Evolutionary conservation across 1,140 invertebrate species (phyloP).

Genomic region (Papilio helenus): DNA sequence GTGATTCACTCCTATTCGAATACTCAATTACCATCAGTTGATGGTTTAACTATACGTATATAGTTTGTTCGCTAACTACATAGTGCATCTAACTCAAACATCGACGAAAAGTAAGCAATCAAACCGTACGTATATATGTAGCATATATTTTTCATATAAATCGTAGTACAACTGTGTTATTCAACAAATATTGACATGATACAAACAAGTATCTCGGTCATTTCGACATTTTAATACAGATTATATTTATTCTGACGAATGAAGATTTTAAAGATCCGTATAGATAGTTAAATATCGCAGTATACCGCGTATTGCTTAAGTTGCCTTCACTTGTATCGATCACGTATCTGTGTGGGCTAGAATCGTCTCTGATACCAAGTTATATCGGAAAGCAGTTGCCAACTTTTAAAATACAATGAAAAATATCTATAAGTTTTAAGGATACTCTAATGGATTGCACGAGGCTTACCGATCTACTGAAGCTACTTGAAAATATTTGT

Average conservation of each 20-base stretch:
- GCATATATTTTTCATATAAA: background rate
- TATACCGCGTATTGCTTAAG: background rate
- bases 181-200: no score
- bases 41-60: background rate
- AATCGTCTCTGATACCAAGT: background rate
- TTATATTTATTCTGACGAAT: background rate
- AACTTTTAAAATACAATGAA: background rate
- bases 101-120: background rate
- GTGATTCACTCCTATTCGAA: background rate
- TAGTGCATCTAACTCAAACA: background rate
- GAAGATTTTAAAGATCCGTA: background rate
- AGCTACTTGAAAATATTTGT: background rate
- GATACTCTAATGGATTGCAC: conserved; percentile 16
- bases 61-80: background rate
- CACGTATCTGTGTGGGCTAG: background rate
- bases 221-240: no score
- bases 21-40: background rate
- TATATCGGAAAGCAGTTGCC: background rate
- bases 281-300: background rate
- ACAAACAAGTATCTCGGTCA: no score
- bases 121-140: background rate
- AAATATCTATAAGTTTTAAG: background rate
- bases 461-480: background rate
- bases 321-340: background rate
- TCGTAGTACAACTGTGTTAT: background rate